Evolutionary conservation across 2,797 vertebrate genomes (phyloP), one percentile per base, ranked within the genome.

Genomic region (Urocyon cinereoargenteus): DNA sequence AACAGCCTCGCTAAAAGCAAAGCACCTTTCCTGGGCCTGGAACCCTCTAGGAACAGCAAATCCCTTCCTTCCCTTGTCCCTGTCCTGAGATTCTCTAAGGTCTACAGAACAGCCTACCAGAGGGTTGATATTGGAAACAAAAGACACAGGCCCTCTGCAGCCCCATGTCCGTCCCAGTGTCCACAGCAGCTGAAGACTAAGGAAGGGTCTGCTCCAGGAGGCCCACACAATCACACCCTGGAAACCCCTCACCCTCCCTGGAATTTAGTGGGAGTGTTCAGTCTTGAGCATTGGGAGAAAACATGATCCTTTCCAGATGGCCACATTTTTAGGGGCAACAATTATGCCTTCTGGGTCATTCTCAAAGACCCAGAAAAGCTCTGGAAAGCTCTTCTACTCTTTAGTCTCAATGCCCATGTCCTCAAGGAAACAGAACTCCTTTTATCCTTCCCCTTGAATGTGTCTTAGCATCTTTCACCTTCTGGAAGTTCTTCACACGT

Each of bases 1-100:
- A 34, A 59, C 19, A 12, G 13, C 6, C 53, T 49, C 2, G 0
- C 16, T 13, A 0, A n/a, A 64, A 51, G 19, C n/a, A 57, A 62
- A 36, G 9, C 24, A 15, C 6, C 9, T 3, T 9, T 14, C 28
- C 1, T 0, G 1, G 31, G 16, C 19, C n/a, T 22, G 10, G 40
- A 13, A 22, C 11, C 2, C 6, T 40, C 0, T 0, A 31, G 3
- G 22, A 51, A 31, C 36, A 6, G 2, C 19, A 28, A 87, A 28
- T 36, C 45, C 1, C 16, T n/a, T 3, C 53, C 10, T 8, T 34
- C 55, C 11, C 9, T 40, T 61, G 16, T 49, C 36, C 66, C 73
- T 10, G 31, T 16, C 26, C 70, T 59, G 62, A 86, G n/a, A 55
- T 12, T 59, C 49, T 36, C 26, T 4, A 0, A 0, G 28, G 31